Evolutionary conservation across 2,888 invertebrate genomes (phyloP).

Genomic region (Leptinotarsa peninsularis): DNA sequence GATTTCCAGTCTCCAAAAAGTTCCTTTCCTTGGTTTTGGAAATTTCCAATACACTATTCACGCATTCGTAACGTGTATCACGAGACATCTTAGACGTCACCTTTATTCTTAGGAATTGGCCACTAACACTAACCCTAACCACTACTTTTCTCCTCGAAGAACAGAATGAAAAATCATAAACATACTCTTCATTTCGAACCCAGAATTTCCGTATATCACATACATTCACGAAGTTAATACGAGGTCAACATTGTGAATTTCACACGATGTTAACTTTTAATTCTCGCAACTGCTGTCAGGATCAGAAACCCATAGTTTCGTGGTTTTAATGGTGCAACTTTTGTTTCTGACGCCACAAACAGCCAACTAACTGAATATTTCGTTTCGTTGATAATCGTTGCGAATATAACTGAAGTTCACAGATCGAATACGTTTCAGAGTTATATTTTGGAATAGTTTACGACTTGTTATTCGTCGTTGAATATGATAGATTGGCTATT

Average conservation of each 20-base stretch:
- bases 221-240: background rate
- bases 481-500: background rate
- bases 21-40: too few species aligned
- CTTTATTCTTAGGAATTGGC: too few species aligned
- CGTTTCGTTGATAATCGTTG: background rate
- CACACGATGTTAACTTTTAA: conserved; percentile 23
- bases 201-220: background rate
- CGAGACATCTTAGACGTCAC: too few species aligned
- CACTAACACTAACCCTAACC: too few species aligned
- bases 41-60: too few species aligned
- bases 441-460: background rate
- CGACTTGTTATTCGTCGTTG: background rate
- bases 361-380: conserved; percentile 3
- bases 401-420: background rate
- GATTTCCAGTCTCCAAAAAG: too few species aligned
- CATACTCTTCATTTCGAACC: background rate
- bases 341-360: conserved; percentile 8
- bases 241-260: conserved; percentile 13
- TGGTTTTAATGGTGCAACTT: conserved; percentile 11
- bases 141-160: background rate
- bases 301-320: conserved; percentile 21
- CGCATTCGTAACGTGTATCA: too few species aligned
- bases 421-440: background rate
- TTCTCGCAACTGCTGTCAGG: conserved; percentile 19
- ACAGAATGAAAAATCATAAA: background rate